Evolutionary conservation across 2,113 vertebrate species (phyloP).

Genomic region (Carassius carassius): DNA sequence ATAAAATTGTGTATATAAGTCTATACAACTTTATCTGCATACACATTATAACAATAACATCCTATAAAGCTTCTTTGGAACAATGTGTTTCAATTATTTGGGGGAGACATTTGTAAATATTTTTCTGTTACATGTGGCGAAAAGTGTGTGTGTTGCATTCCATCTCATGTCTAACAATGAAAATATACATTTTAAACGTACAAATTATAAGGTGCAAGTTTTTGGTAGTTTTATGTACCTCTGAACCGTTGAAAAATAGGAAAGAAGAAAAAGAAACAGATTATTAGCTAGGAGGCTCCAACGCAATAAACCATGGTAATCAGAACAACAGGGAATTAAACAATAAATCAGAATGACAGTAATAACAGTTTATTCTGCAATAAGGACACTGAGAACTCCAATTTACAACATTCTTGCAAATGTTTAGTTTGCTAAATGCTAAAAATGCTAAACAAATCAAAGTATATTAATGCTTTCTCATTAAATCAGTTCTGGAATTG

Average conservation of each 20-base stretch:
- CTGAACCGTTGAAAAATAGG: not conserved
- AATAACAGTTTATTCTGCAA: conserved; percentile 9
- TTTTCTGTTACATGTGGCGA: not conserved
- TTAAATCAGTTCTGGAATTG: not conserved
- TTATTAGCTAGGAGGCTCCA: not conserved
- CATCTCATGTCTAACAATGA: not conserved
- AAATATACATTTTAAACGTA: not conserved
- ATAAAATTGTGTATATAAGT: too few relatives aligned
- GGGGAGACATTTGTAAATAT: not conserved
- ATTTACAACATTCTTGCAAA: not conserved
- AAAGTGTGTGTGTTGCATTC: not conserved
- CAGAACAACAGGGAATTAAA: not conserved
- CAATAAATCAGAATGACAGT: not conserved
- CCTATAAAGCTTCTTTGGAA: too few relatives aligned
- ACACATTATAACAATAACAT: too few relatives aligned
- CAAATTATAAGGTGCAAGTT: not conserved
- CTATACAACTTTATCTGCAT: too few relatives aligned
- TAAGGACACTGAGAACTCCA: not conserved
- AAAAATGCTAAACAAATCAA: not conserved
- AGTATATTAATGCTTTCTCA: not conserved
- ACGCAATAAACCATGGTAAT: not conserved
- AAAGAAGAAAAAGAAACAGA: not conserved
- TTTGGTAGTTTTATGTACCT: not conserved
- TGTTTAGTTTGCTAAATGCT: not conserved
- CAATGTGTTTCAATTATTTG: too few relatives aligned